Base-by-base conservation (phyloP, 2,888 invertebrate genomes). In the Nomada hirtipes region DNA sequence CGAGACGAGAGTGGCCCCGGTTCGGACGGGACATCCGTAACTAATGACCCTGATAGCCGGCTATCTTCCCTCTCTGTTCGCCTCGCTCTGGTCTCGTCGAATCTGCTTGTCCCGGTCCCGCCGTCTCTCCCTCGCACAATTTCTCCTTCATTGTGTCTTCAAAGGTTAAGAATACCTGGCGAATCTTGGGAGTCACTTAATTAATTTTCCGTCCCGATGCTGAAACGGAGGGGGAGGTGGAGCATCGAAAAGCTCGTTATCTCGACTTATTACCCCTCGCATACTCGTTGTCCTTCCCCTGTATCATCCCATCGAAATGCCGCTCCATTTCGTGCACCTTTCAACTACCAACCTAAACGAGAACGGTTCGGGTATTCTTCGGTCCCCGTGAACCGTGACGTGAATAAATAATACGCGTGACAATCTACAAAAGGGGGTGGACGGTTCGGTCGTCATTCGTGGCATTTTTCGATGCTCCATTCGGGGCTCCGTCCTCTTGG, bases 1-100 rank as follows among this genome's bases (percentile, higher is more conserved):
- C 92, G 91, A 92, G 91, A 90, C 91, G 91, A 91, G 91, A 91
- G 90, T 91, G 92, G 92, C 89, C 90, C 91, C 89, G 90, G 91
- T 92, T 91, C 89, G 89, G 91, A 91, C 89, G 90, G 91, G 92
- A 92, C 92, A 92, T 92, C 92, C 92, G 92, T 93, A 93, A 93
- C 92, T 93, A 92, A 92, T 92, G 92, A 92, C 91, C 92, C 92
- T 91, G 92, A 92, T 92, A 92, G 92, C 90, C 88, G 86, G 85
- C 88, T 85, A 86, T 88, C 87, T 86, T 89, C 89, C 89, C 65
- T 70, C 73, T 68, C 72, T 63, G 29, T 29, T 57, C 64, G 55
- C 81, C 82, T 75, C 81, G 52, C 75, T 76, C 79, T 72, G 42
- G 20, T 55, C 47, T 72, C 9, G 63, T 50, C 50, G 70, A 75